Base-by-base conservation (phyloP, 2,888 invertebrate genomes). In the Parnassius orleans region DNA sequence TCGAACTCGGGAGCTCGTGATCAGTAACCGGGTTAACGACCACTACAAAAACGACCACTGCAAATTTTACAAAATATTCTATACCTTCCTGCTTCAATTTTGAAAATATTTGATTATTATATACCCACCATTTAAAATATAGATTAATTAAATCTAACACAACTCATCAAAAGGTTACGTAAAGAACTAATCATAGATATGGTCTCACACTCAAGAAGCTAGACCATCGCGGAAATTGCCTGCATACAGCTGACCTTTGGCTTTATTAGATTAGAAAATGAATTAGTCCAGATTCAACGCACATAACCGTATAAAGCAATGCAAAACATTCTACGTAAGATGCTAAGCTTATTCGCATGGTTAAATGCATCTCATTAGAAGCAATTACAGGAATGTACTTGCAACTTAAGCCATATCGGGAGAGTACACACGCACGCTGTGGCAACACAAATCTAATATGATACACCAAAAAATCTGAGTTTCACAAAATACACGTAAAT, bases 231-330 rank as follows among this genome's bases (percentile, higher is more conserved):
- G 63, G 63, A 63, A 59, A 58, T 51, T 44, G 44, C 51, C n/a
- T 19, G 50, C 51, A 43, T 12, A 24, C 51, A 33, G 50, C 47
- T 53, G 48, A 63, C 58, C 63, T 59, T 63, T 63, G 43, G 55
- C 41, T 58, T 10, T 58, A 54, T 58, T 54, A 57, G 48, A 62
- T 53, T 62, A 59, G 51, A 55, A 55, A 63, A 50, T 59, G 58
- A 51, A 55, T 59, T 63, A 63, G 54, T 63, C 58, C 46, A 59
- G 58, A 63, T 59, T 42, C 51, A 19, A 24, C 9, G n/a, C 24
- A 11, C 19, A 33, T 54, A 57, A 50, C 63, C 58, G 51, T 63
- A 63, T 58, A 51, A 12, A 63, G 63, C 19, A 15, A 10, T 9
- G 43, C 41, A 11, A 9, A 51, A 51, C 58, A 58, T 50, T 46